Percentiles rank a stretch among this genome's conserved stretches.
Conservation (phyloP, 2,113 vertebrate species). For the Strix aluco region DNA sequence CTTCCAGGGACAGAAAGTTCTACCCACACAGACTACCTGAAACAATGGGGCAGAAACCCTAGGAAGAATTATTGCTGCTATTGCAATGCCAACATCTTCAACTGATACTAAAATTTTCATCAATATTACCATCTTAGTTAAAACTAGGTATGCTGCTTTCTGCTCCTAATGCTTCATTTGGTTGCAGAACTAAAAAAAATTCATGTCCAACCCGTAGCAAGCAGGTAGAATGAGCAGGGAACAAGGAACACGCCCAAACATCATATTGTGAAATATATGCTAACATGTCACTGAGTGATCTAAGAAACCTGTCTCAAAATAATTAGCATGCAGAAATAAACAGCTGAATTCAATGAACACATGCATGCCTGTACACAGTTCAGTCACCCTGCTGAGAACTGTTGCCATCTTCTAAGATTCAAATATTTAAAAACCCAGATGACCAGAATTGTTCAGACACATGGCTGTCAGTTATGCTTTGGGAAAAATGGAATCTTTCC, state of each 20-base stretch:
- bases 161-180: neutral
- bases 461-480: neutral
- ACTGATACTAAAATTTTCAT: too few relatives aligned
- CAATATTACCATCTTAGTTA: neutral
- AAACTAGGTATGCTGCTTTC: neutral
- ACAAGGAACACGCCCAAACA: neutral
- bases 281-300: neutral
- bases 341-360: neutral
- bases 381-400: neutral
- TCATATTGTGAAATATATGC: neutral
- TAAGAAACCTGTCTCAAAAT: neutral
- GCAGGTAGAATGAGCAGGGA: neutral
- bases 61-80: neutral
- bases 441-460: neutral
- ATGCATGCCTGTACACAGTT: neutral
- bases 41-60: neutral
- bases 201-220: neutral
- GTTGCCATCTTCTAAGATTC: neutral
- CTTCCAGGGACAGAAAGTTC: neutral
- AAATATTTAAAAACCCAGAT: neutral
- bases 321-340: neutral
- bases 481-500: neutral
- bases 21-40: neutral
- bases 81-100: neutral
- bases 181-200: neutral